These are phyloP conservation scores for Parasteatoda lunata DNA, from an alignment of 2,888 invertebrate genomes.

Conservation along the genomic window DNA sequence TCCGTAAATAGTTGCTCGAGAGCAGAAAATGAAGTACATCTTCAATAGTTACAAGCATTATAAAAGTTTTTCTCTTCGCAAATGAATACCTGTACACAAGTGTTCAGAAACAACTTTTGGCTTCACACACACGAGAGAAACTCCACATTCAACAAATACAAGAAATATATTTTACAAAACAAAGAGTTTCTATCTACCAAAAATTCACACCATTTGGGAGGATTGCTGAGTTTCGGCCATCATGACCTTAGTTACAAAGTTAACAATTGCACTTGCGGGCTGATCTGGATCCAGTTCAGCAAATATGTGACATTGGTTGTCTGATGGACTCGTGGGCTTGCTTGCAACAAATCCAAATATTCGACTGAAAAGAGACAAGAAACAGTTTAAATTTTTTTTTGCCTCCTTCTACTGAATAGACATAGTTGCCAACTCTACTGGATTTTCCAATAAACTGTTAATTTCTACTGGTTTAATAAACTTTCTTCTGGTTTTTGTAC, in stretches of 20 bases:
- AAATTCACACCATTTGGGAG: constrained; percentile 56
- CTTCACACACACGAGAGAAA: background rate
- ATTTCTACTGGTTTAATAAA: too few relatives aligned
- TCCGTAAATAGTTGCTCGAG: constrained; percentile 48
- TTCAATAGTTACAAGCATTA: constrained; percentile 37
- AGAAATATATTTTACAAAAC: background rate
- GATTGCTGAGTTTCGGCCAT: constrained; percentile 73
- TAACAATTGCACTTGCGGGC: constrained; percentile 81
- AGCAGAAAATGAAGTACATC: constrained; percentile 56
- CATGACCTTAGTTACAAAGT: constrained; percentile 87
- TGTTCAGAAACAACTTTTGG: constrained; percentile 26
- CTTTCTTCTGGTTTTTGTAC: too few relatives aligned
- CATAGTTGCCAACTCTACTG: too few relatives aligned
- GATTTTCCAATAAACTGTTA: too few relatives aligned
- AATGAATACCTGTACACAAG: constrained; percentile 46
- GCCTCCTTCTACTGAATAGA: too few relatives aligned
- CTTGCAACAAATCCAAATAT: constrained; percentile 97
- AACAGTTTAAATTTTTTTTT: too few relatives aligned
- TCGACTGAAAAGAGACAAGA: constrained; percentile 79
- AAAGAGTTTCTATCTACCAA: background rate
- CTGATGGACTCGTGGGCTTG: constrained; percentile 86
- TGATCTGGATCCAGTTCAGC: constrained; percentile 94
- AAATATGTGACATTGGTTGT: constrained; percentile 98
- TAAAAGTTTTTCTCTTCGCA: constrained; percentile 26
- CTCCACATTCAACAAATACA: background rate